Base-by-base conservation (phyloP, 2,888 invertebrate genomes). In the Melanostoma scalare region DNA sequence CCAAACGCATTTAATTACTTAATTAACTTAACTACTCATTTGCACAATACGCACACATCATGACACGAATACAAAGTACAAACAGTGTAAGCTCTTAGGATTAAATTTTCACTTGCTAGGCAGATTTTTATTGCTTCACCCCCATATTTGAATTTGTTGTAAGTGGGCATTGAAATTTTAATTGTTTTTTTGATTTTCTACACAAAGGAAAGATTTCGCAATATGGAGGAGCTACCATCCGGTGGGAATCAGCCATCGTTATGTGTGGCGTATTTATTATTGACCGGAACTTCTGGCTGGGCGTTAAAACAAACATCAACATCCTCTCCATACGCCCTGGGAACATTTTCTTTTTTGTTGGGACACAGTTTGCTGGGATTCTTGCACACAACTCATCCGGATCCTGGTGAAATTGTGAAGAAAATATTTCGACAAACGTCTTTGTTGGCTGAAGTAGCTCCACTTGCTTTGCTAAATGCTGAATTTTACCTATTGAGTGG, bases 211-310 rank as follows among this genome's bases (percentile, higher is more conserved):
- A 63, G 67, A 38, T 8, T 35, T 3, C 44, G 71, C 61, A 46
- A n/a, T 40, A 79, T 84, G 84, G 79, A 79, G 38, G 71, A 65
- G 4, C 48, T 67, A 6, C 78, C 78, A 33, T 30, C 48, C 9
- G 74, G 79, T 36, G 52, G 78, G 8, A 58, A 53, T 38, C 74
- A 55, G 3, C 73, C 80, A 6, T 79, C 86, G 48, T 61, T 86
- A 4, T 78, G 85, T 40, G 78, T 86, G 35, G 84, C 86, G 5
- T 86, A 86, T 81, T 58, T 86, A n/a, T 63, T 86, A 30, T 55
- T 87, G 3, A 82, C 72, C 30, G 87, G 86, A 10, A 78, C 85
- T 5, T 85, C 86, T 8, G 86, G 84, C 0, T 87, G 86, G 86
- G 87, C 86, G 4, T 9, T 86, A 0, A 85, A 85, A 4, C 48